Conservation (phyloP, 2,113 vertebrate genomes). For the Urocynchramus pylzowi region DNA sequence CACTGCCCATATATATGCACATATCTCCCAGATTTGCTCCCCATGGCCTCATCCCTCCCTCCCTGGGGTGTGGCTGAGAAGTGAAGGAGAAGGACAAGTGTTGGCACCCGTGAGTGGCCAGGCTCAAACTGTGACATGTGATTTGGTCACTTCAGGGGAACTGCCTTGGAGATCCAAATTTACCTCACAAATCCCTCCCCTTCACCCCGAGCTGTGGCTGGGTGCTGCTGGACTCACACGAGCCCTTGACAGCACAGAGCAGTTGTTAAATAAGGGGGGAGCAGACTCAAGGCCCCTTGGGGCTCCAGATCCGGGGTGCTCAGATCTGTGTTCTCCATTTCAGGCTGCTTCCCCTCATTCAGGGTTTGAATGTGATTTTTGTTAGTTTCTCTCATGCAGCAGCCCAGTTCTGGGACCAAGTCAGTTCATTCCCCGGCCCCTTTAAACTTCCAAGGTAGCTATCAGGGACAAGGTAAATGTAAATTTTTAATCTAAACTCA, state of each 20-base stretch:
- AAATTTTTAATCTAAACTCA: constrained; percentile 3
- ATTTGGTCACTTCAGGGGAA: neutral
- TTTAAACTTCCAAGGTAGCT: neutral
- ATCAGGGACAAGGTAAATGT: neutral
- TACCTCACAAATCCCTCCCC: neutral
- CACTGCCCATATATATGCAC: fast-evolving
- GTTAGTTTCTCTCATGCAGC: neutral
- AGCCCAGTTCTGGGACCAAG: neutral
- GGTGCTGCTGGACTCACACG: neutral
- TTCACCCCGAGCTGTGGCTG: neutral
- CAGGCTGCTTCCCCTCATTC: neutral
- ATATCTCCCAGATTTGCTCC: neutral
- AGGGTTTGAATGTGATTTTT: neutral
- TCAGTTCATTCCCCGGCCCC: neutral
- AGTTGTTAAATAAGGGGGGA: neutral
- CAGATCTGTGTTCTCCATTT: neutral
- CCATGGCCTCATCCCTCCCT: neutral
- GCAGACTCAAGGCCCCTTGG: fast-evolving
- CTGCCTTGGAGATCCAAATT: neutral
- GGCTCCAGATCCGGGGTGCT: fast-evolving
- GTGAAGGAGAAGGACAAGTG: fast-evolving
- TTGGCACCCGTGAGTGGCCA: fast-evolving
- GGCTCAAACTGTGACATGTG: neutral
- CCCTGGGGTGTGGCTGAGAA: neutral
- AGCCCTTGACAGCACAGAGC: neutral